A percentile compares a stretch with the other conserved stretches of the same genome.
Evolutionary conservation across 2,888 invertebrate genomes (phyloP).

Genomic region (Lamellibrachia columna): DNA sequence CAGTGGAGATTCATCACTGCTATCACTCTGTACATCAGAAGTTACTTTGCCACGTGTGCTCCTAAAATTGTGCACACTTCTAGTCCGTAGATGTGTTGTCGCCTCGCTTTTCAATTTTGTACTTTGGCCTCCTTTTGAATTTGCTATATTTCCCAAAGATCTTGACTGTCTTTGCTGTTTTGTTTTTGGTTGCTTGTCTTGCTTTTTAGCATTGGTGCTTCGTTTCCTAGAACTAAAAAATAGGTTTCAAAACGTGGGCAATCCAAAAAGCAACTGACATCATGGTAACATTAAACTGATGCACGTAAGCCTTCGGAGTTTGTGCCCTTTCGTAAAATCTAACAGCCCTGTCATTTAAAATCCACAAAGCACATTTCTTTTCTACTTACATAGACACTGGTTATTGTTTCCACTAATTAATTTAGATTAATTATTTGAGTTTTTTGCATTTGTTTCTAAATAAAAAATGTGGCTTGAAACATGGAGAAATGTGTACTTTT

Average conservation of each 20-base stretch:
- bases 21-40: not conserved
- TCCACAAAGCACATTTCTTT: too few relatives aligned
- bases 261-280: not conserved
- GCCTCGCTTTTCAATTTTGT: not conserved
- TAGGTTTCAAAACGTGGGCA: not conserved
- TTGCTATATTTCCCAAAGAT: conserved; percentile 4
- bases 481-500: too few relatives aligned
- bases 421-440: too few relatives aligned
- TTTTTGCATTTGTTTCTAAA: too few relatives aligned
- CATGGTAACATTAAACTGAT: not conserved
- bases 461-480: too few relatives aligned
- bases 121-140: not conserved
- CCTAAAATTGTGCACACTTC: not conserved
- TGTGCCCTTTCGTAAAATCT: too few relatives aligned
- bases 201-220: not conserved
- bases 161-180: not conserved
- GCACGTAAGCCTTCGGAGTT: too few relatives aligned
- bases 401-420: too few relatives aligned
- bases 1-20: not conserved
- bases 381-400: too few relatives aligned
- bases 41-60: not conserved
- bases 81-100: not conserved
- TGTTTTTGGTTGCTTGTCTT: not conserved
- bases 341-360: too few relatives aligned
- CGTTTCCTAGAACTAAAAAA: not conserved